Percentiles rank a stretch among this genome's conserved stretches.
Evolutionary conservation across 2,888 invertebrate species (phyloP).

Genomic region (Priapulus caudatus): DNA sequence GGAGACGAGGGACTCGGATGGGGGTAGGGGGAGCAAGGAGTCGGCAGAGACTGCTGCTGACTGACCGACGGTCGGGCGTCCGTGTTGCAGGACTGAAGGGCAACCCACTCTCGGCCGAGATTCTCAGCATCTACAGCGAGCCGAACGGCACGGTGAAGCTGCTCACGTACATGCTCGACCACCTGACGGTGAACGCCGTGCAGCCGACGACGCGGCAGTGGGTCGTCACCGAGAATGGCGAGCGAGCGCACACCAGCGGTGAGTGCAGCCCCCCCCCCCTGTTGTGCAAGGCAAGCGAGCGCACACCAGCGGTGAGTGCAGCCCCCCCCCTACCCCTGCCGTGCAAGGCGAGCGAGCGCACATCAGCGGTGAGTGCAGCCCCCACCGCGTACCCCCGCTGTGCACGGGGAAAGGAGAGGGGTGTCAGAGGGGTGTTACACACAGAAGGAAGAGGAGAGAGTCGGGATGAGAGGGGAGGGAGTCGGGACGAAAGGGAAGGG

Average conservation of each 20-base stretch:
- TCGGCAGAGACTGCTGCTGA: no score
- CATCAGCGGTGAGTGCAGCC: conserved; percentile 51
- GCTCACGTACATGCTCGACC: conserved; percentile 85
- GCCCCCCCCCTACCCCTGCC: conserved; percentile 4
- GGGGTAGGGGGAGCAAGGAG: no score
- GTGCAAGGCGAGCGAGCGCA: conserved; percentile 41
- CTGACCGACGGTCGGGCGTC: no score
- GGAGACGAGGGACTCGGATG: no score
- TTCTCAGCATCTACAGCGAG: conserved; percentile 79
- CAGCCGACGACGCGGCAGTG: no score
- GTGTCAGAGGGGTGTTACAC: conserved; percentile 6
- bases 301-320: neutral
- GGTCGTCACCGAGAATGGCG: no score
- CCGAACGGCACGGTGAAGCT: conserved; percentile 87
- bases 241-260: no score
- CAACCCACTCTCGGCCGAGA: conserved; percentile 85
- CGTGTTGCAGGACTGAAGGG: conserved; percentile 50
- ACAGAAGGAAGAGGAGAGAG: no score
- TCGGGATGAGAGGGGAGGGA: conserved; percentile 10
- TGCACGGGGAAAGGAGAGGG: conserved; percentile 23
- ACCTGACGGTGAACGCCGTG: conserved; percentile 86
- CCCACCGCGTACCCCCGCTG: conserved; percentile 18
- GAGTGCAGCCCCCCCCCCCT: no score
- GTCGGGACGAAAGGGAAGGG: no score
- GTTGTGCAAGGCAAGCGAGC: no score